Evolutionary conservation across 2,797 vertebrate genomes (phyloP), one percentile per base, ranked within the genome.

Genomic region (Yasuhikotakia modesta): DNA sequence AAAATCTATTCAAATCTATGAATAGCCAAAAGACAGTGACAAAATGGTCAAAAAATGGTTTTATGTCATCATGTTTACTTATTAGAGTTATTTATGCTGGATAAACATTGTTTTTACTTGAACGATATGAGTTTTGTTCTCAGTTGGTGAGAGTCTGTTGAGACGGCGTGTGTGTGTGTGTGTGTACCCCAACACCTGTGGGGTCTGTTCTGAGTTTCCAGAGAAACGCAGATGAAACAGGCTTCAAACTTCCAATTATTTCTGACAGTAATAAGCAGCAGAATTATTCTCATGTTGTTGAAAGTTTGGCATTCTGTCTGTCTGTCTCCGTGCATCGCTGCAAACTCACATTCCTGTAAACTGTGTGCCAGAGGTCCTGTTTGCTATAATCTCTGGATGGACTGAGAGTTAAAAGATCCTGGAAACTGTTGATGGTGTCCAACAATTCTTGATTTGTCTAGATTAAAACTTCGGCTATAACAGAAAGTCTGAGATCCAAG

Each of bases 301-400:
- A 74, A 74, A 65, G n/a, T 76, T 22, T 52, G 30, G n/a, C 53
- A 72, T 30, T 32, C 45, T n/a, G n/a, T 72, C 53, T 32, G 11
- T 70, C 30, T 48, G n/a, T 21, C 39, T 79, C 22, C 19, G 7
- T 35, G 60, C 30, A 63, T 8, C 30, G 35, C 30, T 63, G 60
- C 60, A 63, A 35, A 13, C 53, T 65, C 32, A 43, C 72, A 65
- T 74, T 75, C 50, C 50, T 57, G 17, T 21, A 45, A 43, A 57
- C 8, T 66, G 35, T 75, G 43, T 75, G 50, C 63, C 73, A 75
- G 73, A 75, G 30, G 73, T 67, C 63, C 22, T 75, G 50, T 57
- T 52, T 74, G 72, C 48, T 74, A 65, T 53, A 53, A 45, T 67
- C 60, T 75, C 27, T 67, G 27, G 48, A 21, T 43, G 46, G 16